Conservation (phyloP, 2,888 invertebrate species). For the Rambutsinella grinnellia region DNA sequence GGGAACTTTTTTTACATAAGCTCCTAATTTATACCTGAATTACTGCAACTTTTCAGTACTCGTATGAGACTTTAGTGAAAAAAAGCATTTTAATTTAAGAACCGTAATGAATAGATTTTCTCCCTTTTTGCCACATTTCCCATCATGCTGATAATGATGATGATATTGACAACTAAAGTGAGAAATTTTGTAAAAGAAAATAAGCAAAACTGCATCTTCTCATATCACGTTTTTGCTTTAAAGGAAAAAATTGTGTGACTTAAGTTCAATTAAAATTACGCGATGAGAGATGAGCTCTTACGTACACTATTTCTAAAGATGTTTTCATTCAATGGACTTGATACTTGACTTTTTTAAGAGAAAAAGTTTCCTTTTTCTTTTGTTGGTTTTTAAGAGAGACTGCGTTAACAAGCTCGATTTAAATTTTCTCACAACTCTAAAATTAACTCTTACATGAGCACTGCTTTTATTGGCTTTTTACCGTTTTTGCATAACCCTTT, state of each 20-base stretch:
- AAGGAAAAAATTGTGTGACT: slow-evolving; percentile 21
- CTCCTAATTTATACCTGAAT: neutral
- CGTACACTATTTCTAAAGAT: slow-evolving; percentile 1
- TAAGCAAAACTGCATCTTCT: slow-evolving; percentile 26
- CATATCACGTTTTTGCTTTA: slow-evolving; percentile 32
- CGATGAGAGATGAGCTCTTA: slow-evolving; percentile 1
- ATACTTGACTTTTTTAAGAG: neutral
- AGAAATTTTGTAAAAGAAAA: neutral
- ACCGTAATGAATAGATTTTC: slow-evolving; percentile 25
- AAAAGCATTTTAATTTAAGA: neutral
- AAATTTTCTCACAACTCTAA: neutral
- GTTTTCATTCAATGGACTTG: too few species aligned
- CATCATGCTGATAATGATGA: slow-evolving; percentile 5
- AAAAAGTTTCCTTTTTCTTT: slow-evolving; percentile 36
- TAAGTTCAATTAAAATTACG: slow-evolving; percentile 44
- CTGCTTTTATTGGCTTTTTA: neutral
- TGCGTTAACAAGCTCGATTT: neutral
- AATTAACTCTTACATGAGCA: neutral
- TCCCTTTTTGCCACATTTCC: slow-evolving; percentile 34
- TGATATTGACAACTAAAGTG: slow-evolving; percentile 37
- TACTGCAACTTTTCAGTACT: neutral
- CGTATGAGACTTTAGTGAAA: neutral
- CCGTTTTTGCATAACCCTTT: neutral
- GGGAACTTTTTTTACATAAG: neutral
- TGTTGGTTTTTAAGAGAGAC: too few species aligned